phyloP scores from a whole-genome alignment of 1,140 invertebrate species.

The Alviniconcha marisindica region DNA sequence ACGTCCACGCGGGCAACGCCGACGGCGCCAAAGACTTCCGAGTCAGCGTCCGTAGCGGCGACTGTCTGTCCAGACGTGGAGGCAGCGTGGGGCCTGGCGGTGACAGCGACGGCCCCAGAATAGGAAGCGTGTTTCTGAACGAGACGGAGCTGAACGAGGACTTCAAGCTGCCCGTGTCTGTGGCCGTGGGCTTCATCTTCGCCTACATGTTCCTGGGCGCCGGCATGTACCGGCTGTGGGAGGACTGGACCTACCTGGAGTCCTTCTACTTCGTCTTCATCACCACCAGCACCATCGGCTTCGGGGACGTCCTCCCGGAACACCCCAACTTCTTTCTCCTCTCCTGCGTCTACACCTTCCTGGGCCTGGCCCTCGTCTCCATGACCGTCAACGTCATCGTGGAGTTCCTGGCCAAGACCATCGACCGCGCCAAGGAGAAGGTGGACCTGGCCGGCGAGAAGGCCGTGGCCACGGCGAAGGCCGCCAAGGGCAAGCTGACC shows the following conservation, averaged over 20 bases:
- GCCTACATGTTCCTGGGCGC: slow-evolving; percentile 91
- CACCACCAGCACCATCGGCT: slow-evolving; percentile 81
- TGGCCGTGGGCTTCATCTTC: slow-evolving; percentile 88
- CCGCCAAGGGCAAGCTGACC: slow-evolving; percentile 35
- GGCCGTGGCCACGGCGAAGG: slow-evolving; percentile 50
- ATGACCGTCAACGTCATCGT: slow-evolving; percentile 97
- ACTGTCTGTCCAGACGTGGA: slow-evolving; percentile 17
- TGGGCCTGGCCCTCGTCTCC: slow-evolving; percentile 91
- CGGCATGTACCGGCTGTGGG: slow-evolving; percentile 81
- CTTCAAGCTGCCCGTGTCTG: slow-evolving; percentile 92
- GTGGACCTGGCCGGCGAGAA: slow-evolving; percentile 49
- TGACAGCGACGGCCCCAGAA: neutral
- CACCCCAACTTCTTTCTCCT: slow-evolving; percentile 91
- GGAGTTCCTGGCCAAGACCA: slow-evolving; percentile 55
- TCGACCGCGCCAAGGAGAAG: slow-evolving; percentile 56
- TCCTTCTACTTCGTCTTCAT: slow-evolving; percentile 97
- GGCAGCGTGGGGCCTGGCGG: slow-evolving; percentile 30
- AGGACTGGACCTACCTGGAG: slow-evolving; percentile 91
- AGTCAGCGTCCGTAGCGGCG: neutral
- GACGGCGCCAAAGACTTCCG: neutral
- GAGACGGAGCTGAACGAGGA: slow-evolving; percentile 86
- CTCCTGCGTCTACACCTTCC: slow-evolving; percentile 94
- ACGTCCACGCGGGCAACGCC: neutral
- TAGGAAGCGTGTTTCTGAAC: slow-evolving; percentile 44
- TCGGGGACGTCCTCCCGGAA: slow-evolving; percentile 92